Conservation (phyloP, 2,113 vertebrate species). For the Neogobius melanostomus region DNA sequence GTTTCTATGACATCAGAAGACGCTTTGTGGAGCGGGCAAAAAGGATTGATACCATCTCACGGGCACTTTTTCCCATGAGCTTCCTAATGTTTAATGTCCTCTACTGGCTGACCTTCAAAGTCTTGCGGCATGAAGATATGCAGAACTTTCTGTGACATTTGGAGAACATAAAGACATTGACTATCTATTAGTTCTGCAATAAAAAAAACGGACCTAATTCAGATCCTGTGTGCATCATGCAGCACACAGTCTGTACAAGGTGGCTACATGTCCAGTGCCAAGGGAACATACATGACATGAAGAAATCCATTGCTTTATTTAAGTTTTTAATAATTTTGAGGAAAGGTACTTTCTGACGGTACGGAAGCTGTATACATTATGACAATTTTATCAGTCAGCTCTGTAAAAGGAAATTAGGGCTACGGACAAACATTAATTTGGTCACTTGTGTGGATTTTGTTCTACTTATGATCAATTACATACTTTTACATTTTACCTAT, state of each 20-base stretch:
- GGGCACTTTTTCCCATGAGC: slow-evolving; percentile 89
- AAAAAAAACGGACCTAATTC: slow-evolving; percentile 47
- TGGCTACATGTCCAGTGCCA: slow-evolving; percentile 50
- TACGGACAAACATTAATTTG: not conserved
- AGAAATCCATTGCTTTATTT: slow-evolving; percentile 28
- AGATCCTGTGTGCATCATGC: slow-evolving; percentile 32
- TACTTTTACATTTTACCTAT: not conserved
- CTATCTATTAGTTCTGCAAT: slow-evolving; percentile 19
- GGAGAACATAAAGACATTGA: slow-evolving; percentile 18
- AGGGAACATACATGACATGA: slow-evolving; percentile 27
- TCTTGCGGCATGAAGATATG: slow-evolving; percentile 85
- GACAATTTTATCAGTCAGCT: slow-evolving; percentile 13
- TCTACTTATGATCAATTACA: not conserved
- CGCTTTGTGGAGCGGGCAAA: slow-evolving; percentile 86
- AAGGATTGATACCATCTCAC: slow-evolving; percentile 89
- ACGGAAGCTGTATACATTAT: slow-evolving; percentile 24
- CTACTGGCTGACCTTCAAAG: slow-evolving; percentile 95
- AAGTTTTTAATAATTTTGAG: slow-evolving; percentile 42
- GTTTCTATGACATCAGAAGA: slow-evolving; percentile 77
- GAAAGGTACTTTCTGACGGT: slow-evolving; percentile 46
- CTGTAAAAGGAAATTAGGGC: slow-evolving; percentile 5
- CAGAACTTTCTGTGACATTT: slow-evolving; percentile 63
- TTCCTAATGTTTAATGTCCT: slow-evolving; percentile 94
- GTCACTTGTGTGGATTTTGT: not conserved
- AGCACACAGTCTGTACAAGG: slow-evolving; percentile 10